These are phyloP conservation scores for Maconellicoccus hirsutus DNA, from an alignment of 1,140 invertebrate genomes.

Conservation along the genomic window DNA sequence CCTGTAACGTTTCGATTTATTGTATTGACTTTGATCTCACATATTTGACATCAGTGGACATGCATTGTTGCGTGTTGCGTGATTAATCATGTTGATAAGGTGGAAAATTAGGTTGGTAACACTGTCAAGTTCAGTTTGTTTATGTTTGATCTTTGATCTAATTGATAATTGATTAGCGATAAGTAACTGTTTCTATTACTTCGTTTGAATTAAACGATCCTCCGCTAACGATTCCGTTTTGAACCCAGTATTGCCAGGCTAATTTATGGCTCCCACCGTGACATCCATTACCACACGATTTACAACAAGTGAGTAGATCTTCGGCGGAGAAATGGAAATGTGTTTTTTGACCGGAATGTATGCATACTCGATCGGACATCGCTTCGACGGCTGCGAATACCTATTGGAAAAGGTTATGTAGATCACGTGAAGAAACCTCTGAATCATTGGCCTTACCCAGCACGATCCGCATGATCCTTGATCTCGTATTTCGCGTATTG, in stretches of 20 bases:
- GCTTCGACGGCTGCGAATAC: constrained; percentile 85
- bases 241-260: constrained; percentile 77
- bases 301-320: constrained; percentile 76
- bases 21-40: no score
- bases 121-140: no score
- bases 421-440: no score
- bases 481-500: constrained; percentile 64
- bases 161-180: no score
- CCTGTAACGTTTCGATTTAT: constrained; percentile 36
- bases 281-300: constrained; percentile 72
- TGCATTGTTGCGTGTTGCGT: no score
- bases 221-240: constrained; percentile 68
- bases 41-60: no score
- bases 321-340: constrained; percentile 73
- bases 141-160: no score
- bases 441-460: constrained; percentile 41
- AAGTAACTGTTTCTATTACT: constrained; percentile 33
- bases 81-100: no score
- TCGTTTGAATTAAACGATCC: constrained; percentile 62
- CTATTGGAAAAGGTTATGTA: constrained; percentile 34
- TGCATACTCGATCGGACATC: constrained; percentile 83
- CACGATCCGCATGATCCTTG: constrained; percentile 62
- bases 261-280: constrained; percentile 62
- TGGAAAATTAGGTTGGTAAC: no score
- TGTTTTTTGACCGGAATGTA: constrained; percentile 58